Evolutionary conservation across 2,888 invertebrate species (phyloP), one percentile per base, ranked within the genome.

Genomic region (Escarpia spicata): DNA sequence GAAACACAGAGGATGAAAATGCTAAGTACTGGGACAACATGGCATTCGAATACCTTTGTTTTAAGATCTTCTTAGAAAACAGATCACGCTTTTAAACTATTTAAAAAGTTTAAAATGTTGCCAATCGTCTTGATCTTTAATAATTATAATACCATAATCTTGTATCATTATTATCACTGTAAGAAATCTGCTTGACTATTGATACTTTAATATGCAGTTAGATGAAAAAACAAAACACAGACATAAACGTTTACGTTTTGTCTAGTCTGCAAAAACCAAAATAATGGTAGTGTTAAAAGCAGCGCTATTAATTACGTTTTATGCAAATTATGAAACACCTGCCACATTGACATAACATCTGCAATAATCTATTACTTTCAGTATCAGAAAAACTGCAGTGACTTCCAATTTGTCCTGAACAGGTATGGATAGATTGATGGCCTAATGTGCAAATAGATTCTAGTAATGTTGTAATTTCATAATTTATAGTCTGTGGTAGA

Each of bases 1-100:
- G 95, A 37, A 94, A 93, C 92, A 92, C 60, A 92, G 75, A 75
- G 15, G 26, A 75, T 26, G 37, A 37, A 75, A 75, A 52, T 52
- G 12, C 2, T 52, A 52, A 26, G 75, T 75, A 26, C 19, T n/a
- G 6, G 75, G 75, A 75, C 75, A 26, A 75, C 19, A 26, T 26
- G 75, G 26, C n/a, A 75, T 75, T 75, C 37, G 37, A 37, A 37
- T 37, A 37, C 37, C 37, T 37, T 37, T 37, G 37, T 37, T 37
- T 37, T 37, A 37, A 37, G 37, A 37, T 37, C 37, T 37, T 37
- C 37, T 37, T 37, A 37, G 37, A 37, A 37, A 37, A 37, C 37
- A 37, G 1, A 37, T 37, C 37, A 37, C 37, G 1, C 37, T 37
- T 0, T 37, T 37, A 37, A 37, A 37, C 37, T 37, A 37, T 37